Base-by-base conservation (phyloP, 2,888 invertebrate genomes). In the Drosophila greeni region DNA sequence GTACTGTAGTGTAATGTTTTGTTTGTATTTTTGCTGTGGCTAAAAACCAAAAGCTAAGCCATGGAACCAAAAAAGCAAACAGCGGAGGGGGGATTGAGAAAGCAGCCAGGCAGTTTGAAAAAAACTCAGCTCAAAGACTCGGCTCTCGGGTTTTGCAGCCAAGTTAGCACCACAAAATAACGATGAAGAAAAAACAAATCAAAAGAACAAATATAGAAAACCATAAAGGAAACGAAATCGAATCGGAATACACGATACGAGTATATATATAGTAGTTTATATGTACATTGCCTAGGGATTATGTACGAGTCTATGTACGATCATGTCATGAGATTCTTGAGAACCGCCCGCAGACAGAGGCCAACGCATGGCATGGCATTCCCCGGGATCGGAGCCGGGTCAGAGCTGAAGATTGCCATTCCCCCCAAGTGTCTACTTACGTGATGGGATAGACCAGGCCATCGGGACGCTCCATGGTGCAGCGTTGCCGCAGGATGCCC, bases 401-500 rank as follows among this genome's bases (percentile, higher is more conserved):
- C 11, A 9, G 24, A 4, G 45, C 24, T 16, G 6, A 24, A 12
- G n/a, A 16, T 16, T 16, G 5, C 5, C 20, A 3, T 14, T 34
- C 20, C 7, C 29, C 18, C 16, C 16, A 31, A 40, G 33, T 9
- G 18, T 53, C 47, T 79, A 93, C 95, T 92, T 92, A 96, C 95
- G 93, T 90, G 91, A 94, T 91, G 91, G 93, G 91, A 91, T 92
- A 88, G 89, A 93, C 90, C 89, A 93, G 92, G 61, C 92, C 91
- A 48, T 92, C 91, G 66, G 94, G 93, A 72, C 94, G 90, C 72
- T 93, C 92, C 66, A 97, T 91, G 88, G 95, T 96, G 89, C 98
- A 98, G 62, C 98, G 93, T 89, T 98, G 98, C 74, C 99, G 91
- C 56, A 99, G 91, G 70, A 99, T 95, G 48, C 99, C 99, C 89